These are phyloP conservation scores for Mola mola DNA, from an alignment of 2,113 vertebrate species.

Conservation along the genomic window DNA sequence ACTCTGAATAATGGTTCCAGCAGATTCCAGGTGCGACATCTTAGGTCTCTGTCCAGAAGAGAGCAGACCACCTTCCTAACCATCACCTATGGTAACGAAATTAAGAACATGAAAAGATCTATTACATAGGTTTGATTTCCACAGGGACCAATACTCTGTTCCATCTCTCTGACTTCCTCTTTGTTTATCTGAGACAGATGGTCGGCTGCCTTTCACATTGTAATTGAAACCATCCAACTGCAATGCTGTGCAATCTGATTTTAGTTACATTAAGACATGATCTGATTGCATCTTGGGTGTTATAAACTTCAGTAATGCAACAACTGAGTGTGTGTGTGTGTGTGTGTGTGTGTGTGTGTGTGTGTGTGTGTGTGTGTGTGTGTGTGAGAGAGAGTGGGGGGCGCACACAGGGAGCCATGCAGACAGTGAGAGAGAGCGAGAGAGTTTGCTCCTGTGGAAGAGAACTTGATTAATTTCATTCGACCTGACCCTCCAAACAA, in stretches of 20 bases:
- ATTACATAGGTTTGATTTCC: conserved; percentile 3
- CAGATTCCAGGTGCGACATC: too few relatives aligned
- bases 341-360: neutral
- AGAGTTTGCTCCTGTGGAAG: conserved; percentile 44
- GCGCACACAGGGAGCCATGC: neutral
- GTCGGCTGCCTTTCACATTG: conserved; percentile 25
- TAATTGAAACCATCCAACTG: conserved; percentile 47
- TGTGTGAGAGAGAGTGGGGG: neutral
- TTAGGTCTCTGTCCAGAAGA: too few relatives aligned
- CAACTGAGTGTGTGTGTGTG: conserved; percentile 26
- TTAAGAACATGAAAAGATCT: neutral
- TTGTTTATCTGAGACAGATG: neutral
- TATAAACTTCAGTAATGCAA: conserved; percentile 50
- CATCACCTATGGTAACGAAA: neutral
- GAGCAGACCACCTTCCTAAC: neutral
- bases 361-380: conserved; percentile 1
- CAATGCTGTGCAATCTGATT: conserved; percentile 56
- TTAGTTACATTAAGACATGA: conserved; percentile 28
- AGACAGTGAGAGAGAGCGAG: neutral
- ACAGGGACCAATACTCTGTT: neutral
- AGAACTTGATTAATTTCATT: conserved; percentile 66
- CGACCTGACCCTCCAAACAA: conserved; percentile 54
- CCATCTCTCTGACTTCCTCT: conserved; percentile 3
- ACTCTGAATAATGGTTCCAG: too few relatives aligned
- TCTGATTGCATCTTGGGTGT: conserved; percentile 34